A percentile compares a stretch with the other conserved stretches of the same genome.
These are phyloP conservation scores for Carettochelys insculpta DNA, from an alignment of 2,113 vertebrate species.

Conservation along the genomic window DNA sequence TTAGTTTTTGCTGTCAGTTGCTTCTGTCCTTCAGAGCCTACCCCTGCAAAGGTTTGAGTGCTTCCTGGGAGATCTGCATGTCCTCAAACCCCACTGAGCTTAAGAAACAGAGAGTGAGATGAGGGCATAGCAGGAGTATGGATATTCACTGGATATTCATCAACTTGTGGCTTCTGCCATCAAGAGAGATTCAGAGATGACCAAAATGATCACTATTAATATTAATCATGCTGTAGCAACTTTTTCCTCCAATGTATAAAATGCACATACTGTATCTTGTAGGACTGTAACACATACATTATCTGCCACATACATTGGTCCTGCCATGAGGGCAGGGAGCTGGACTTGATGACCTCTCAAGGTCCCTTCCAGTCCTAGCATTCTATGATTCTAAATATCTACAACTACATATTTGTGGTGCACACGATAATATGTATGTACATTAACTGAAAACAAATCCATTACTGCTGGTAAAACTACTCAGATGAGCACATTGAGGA, in stretches of 20 bases:
- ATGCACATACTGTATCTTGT: background rate
- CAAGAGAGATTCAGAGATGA: background rate
- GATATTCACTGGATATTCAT: background rate
- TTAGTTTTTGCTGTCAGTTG: conserved; percentile 11
- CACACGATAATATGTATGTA: background rate
- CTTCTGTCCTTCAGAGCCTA: background rate
- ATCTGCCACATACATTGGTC: too few relatives aligned
- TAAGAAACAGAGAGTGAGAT: background rate
- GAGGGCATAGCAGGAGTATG: background rate
- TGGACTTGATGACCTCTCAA: too few relatives aligned
- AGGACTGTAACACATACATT: background rate
- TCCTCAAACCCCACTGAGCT: background rate
- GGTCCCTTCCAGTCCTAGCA: too few relatives aligned
- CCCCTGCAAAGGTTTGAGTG: background rate
- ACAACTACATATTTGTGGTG: background rate
- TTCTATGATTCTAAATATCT: too few relatives aligned
- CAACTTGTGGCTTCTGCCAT: background rate
- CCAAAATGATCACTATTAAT: background rate
- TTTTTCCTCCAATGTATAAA: background rate
- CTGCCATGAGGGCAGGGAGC: too few relatives aligned
- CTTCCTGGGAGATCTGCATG: background rate
- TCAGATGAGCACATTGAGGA: background rate
- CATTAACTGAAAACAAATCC: background rate
- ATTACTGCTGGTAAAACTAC: background rate
- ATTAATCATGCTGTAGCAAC: background rate